These are phyloP conservation scores for Oreochromis tanganicae DNA, from an alignment of 2,113 vertebrate genomes.

Conservation along the genomic window DNA sequence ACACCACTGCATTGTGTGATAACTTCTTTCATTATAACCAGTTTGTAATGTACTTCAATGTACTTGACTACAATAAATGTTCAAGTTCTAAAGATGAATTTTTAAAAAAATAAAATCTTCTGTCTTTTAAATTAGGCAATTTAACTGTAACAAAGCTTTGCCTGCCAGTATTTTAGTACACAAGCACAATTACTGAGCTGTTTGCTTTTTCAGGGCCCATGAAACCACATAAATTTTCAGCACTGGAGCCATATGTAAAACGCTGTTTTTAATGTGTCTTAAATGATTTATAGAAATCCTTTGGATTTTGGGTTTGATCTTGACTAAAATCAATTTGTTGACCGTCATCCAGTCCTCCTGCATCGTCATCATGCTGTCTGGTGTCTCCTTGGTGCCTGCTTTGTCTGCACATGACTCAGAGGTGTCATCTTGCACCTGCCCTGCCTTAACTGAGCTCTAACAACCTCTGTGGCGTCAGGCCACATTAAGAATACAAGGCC, in stretches of 20 bases:
- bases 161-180: neutral
- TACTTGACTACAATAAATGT: neutral
- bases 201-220: neutral
- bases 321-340: neutral
- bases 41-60: neutral
- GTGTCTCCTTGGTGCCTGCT: neutral
- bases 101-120: neutral
- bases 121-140: neutral
- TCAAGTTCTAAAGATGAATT: neutral
- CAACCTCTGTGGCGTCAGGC: neutral
- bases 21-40: neutral
- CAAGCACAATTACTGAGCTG: neutral
- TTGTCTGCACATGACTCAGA: constrained; percentile 23
- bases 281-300: neutral
- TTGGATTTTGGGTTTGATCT: neutral
- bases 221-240: neutral
- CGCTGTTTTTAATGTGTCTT: neutral
- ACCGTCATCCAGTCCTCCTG: neutral
- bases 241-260: neutral
- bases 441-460: neutral
- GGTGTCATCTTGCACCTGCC: neutral
- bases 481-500: neutral
- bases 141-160: neutral
- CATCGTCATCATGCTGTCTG: neutral
- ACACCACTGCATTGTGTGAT: neutral